These are phyloP conservation scores for Centropus unirufus DNA, from an alignment of 2,113 vertebrate species.

Conservation along the genomic window DNA sequence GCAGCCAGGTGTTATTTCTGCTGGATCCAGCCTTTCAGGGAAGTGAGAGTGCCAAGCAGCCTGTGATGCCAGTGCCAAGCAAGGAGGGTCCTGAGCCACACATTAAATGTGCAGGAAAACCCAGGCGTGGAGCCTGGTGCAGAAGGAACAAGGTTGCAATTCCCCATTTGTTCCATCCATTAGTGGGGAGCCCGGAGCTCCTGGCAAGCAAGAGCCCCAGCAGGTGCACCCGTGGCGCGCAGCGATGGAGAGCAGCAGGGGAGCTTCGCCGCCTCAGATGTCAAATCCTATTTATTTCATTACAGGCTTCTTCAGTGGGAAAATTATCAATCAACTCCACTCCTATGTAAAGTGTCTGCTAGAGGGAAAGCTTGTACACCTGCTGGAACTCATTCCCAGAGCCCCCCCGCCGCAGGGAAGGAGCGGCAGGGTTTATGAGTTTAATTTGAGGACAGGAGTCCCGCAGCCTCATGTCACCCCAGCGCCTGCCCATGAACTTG, in stretches of 20 bases:
- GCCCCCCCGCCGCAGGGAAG: background rate
- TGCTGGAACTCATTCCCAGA: background rate
- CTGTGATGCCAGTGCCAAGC: background rate
- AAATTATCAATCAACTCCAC: background rate
- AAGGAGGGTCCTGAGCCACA: accelerated
- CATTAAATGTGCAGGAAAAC: background rate
- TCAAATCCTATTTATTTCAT: background rate
- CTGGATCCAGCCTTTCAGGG: background rate
- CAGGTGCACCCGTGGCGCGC: background rate
- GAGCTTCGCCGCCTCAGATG: background rate
- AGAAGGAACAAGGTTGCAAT: background rate
- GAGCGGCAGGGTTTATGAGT: background rate
- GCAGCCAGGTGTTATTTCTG: background rate
- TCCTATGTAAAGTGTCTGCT: background rate
- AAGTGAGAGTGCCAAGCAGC: background rate
- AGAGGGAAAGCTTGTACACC: background rate
- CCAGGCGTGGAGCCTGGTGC: too few relatives aligned
- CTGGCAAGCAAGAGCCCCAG: accelerated
- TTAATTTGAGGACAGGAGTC: background rate
- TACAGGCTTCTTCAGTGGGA: background rate
- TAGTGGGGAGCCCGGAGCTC: background rate
- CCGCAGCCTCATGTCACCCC: background rate
- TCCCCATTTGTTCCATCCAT: background rate
- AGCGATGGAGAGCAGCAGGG: background rate
- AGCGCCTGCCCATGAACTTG: accelerated